Evolutionary conservation across 2,888 invertebrate genomes (phyloP), one percentile per base, ranked within the genome.

Genomic region (Drosophila setosimentum): DNA sequence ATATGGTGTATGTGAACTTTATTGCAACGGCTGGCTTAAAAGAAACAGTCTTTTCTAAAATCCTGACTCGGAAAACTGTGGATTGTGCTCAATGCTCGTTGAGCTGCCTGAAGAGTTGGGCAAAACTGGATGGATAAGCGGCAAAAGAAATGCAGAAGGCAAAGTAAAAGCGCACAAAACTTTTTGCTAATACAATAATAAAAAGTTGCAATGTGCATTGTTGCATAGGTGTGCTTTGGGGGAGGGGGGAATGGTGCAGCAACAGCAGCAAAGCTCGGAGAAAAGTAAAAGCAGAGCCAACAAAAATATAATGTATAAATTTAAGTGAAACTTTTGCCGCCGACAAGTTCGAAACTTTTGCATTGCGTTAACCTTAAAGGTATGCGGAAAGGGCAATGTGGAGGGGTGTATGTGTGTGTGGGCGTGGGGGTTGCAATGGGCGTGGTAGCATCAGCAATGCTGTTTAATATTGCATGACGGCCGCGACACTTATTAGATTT

Each of bases 401-500:
- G 13, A 21, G 42, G 42, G 40, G n/a, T 13, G 3, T 45, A 21
- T 21, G 21, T 42, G 16, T 42, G 42, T 11, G n/a, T 21, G n/a
- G 42, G 6, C 10, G 13, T 35, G 55, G 29, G 6, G 7, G 13
- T 35, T 53, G 29, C 37, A 16, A 40, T 48, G 58, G 0, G 13
- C 13, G 32, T 60, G 54, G 55, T 48, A 48, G 55, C 64, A 27
- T 57, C 45, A 60, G 54, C n/a, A 27, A 54, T 33, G 53, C 49
- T 68, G 82, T 58, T 84, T 85, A 86, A 86, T 80, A 76, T 73
- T 66, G 76, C 84, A 71, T 76, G 82, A 73, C 70, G 73, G 72
- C 80, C 71, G 63, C 76, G 84, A 86, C 89, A 73, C 83, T 87
- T 90, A 87, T 87, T 87, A 88, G 86, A 87, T 87, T 87, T 87